Percentiles rank a stretch among this genome's conserved stretches.
These are phyloP conservation scores for Perizoma affinitatum DNA, from an alignment of 2,888 invertebrate genomes.

Conservation along the genomic window DNA sequence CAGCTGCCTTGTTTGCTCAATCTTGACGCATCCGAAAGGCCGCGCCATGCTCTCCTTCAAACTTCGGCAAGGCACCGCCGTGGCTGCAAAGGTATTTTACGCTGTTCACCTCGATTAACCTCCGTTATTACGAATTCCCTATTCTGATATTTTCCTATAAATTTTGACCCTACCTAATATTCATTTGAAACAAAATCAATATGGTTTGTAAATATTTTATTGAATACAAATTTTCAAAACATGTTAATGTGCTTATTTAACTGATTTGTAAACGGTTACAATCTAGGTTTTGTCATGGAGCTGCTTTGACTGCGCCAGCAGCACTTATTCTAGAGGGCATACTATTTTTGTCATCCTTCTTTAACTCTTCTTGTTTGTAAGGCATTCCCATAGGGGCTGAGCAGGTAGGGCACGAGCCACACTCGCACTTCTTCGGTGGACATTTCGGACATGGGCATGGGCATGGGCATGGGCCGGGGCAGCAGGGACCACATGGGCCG, in stretches of 20 bases:
- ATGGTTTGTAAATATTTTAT: conserved; percentile 24
- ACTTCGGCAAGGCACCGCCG: conserved; percentile 56
- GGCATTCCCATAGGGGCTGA: conserved; percentile 32
- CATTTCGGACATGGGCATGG: conserved; percentile 26
- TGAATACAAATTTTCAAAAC: conserved; percentile 25
- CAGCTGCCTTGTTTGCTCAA: conserved; percentile 44
- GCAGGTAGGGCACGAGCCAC: conserved; percentile 43
- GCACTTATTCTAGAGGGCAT: conserved; percentile 39
- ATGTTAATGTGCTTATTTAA: conserved; percentile 25
- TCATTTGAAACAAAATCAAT: conserved; percentile 15
- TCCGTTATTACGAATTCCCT: conserved; percentile 35
- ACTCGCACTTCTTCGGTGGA: conserved; percentile 43
- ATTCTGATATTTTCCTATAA: background rate
- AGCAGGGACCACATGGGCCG: conserved; percentile 29
- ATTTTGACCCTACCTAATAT: conserved; percentile 10
- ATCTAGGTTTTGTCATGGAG: conserved; percentile 36
- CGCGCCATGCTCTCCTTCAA: conserved; percentile 49
- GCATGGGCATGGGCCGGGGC: conserved; percentile 26
- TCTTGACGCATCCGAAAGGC: conserved; percentile 47
- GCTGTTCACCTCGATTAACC: conserved; percentile 65
- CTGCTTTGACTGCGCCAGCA: conserved; percentile 43
- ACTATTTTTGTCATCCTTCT: conserved; percentile 45
- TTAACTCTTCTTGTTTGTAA: conserved; percentile 36
- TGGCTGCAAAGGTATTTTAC: conserved; percentile 70
- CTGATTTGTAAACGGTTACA: conserved; percentile 21